A percentile compares a stretch with the other conserved stretches of the same genome.
These are phyloP conservation scores for Pseudococcus viburni DNA, from an alignment of 2,888 invertebrate species.

Conservation along the genomic window DNA sequence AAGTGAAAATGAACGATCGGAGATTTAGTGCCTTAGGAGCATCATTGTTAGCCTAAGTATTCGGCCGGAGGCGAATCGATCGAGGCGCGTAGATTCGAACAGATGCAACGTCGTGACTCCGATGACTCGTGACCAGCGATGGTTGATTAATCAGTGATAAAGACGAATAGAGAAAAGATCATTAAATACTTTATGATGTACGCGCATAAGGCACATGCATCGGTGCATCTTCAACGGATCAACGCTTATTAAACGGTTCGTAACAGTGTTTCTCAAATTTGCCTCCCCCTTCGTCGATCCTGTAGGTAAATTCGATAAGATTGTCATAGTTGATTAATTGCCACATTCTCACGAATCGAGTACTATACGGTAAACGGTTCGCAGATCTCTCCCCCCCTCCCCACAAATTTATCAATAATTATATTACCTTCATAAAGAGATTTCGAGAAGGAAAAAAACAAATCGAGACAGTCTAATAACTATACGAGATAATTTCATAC, in stretches of 20 bases:
- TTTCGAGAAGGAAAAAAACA: not conserved
- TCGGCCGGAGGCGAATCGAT: slow-evolving; percentile 24
- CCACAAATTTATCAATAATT: not conserved
- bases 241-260: slow-evolving; percentile 33
- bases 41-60: slow-evolving; percentile 48
- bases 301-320: not conserved
- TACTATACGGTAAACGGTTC: not conserved
- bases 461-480: slow-evolving; percentile 9
- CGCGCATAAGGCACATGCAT: slow-evolving; percentile 22
- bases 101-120: slow-evolving; percentile 52
- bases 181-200: slow-evolving; percentile 53
- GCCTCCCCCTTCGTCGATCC: not conserved
- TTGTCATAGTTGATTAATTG: slow-evolving; percentile 44
- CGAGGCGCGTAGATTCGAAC: slow-evolving; percentile 18
- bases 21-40: slow-evolving; percentile 33
- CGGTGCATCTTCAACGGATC: slow-evolving; percentile 35
- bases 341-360: slow-evolving; percentile 47
- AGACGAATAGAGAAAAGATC: slow-evolving; percentile 49
- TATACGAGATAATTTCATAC: not conserved
- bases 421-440: not conserved
- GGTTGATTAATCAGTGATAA: slow-evolving; percentile 53
- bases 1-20: slow-evolving; percentile 51
- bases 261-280: slow-evolving; percentile 31
- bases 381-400: not conserved
- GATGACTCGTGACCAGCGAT: slow-evolving; percentile 53